Base-by-base conservation (phyloP, 1,140 invertebrate genomes). In the Rhyacophila brunnea region DNA sequence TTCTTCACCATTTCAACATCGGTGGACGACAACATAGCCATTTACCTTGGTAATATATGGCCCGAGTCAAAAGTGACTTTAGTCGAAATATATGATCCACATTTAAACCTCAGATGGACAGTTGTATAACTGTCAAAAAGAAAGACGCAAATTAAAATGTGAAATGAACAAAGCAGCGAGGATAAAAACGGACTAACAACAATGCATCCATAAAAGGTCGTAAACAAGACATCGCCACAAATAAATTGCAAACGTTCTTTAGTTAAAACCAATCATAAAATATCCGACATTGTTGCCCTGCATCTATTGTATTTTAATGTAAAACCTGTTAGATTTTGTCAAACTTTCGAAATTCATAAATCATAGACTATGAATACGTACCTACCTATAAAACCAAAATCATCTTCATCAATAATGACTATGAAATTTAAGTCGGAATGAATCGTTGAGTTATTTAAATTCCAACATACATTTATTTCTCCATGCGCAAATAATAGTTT, bases 151-250 rank as follows among this genome's bases (percentile, higher is more conserved):
- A 62, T 62, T 58, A 55, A 63, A 58, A 63, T 50, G 55, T 54
- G 50, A 59, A 53, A 54, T 19, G 54, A 32, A 63, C 61, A 59
- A 63, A 38, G 48, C 23, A 34, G 20, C n/a, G 19, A 34, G 44
- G 48, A 62, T 48, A 63, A 58, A 58, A 50, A 62, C 28, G 49
- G 35, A 40, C n/a, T 46, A 18, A 43, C 44, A 42, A 63, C 61
- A 63, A 58, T 55, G 47, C 52, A 28, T 36, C 60, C 50, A 63
- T 56, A 63, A 58, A 63, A 32, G 61, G 55, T 45, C 53, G 46
- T 63, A 58, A 63, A 63, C 55, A 63, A 55, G 61, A 46, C 50
- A 18, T 38, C 4, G 61, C 55, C 47, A 59, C 61, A 63, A 58
- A 57, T 19, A 58, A 50, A 62, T 19, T 6, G 11, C 47, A 28